Percentiles rank a stretch among this genome's conserved stretches.
phyloP scores from a whole-genome alignment of 2,797 vertebrate species.

The Salarias fasciatus region DNA sequence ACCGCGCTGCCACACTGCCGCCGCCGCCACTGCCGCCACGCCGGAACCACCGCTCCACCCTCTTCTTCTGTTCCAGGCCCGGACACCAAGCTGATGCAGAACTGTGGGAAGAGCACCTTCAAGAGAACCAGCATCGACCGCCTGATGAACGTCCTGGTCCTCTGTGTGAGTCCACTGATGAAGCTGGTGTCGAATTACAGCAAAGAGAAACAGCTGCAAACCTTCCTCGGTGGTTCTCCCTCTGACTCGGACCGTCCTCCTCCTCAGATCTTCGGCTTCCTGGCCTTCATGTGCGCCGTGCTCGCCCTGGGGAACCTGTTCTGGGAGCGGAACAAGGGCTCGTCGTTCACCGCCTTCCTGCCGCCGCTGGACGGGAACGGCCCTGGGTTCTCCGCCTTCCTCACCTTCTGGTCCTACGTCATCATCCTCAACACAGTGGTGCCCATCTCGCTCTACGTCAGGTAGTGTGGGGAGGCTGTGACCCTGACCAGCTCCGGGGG shows the following conservation, averaged over 20 bases:
- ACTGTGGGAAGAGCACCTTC: constrained; percentile 90
- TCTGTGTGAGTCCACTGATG: constrained; percentile 88
- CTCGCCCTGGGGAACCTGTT: constrained; percentile 90
- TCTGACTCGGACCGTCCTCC: no score
- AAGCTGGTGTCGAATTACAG: no score
- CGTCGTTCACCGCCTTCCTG: constrained; percentile 88
- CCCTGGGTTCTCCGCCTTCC: constrained; percentile 82
- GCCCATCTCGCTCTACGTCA: constrained; percentile 96
- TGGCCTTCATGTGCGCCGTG: constrained; percentile 89
- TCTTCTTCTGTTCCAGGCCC: constrained; percentile 80
- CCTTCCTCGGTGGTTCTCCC: no score
- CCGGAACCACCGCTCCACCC: no score
- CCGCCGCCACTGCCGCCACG: no score
- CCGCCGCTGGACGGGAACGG: constrained; percentile 80
- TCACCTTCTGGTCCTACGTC: constrained; percentile 97
- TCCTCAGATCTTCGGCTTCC: constrained; percentile 89
- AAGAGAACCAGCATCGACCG: constrained; percentile 94
- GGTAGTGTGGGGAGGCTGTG: no score
- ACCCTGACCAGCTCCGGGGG: no score
- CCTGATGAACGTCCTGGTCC: constrained; percentile 93
- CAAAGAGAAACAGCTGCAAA: no score
- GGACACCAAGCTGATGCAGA: constrained; percentile 98
- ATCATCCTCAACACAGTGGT: constrained; percentile 98
- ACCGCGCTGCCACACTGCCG: no score
- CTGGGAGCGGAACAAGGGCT: constrained; percentile 88